Evolutionary conservation across 1,140 invertebrate genomes (phyloP), one percentile per base, ranked within the genome.

Genomic region (Acromyrmex heyeri): DNA sequence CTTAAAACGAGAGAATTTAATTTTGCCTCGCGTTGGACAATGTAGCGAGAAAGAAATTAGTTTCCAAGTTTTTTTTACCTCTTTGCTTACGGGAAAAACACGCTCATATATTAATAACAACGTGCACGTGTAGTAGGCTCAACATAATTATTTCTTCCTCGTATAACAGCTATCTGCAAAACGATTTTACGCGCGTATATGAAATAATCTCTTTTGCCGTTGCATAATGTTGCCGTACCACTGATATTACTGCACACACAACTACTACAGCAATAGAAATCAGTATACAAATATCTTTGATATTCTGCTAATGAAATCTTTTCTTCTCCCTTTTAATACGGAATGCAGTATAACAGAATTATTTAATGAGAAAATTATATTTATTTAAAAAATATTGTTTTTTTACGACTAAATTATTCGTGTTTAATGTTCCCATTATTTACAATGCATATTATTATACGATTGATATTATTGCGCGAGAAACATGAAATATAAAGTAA

Each of bases 121-220:
- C 38, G 24, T 16, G n/a, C 64, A 64, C 50, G n/a, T 24, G 50
- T 18, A 8, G 21, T 30, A 38, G 61, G 48, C 48, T 27, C 30
- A 65, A 81, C 59, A 79, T 85, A 85, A 85, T 85, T 85, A 76
- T 77, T 85, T 78, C 73, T 53, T 64, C 83, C 75, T 65, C 73
- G 72, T 79, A 24, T 76, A 57, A 65, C 57, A 16, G 61, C 18
- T 75, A 79, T 77, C 27, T 65, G 73, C 59, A 16, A 85, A 78
- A 79, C n/a, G 59, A 85, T 79, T 85, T 76, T 65, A 44, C 59
- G n/a, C 21, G 34, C 57, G 38, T 62, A 78, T 64, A 27, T 48
- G 27, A n/a, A 79, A 79, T 77, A 79, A 77, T 85, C 50, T 65
- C 73, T 44, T 65, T 79, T 10, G 73, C 61, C 18, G 53, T 65